Evolutionary conservation across 2,113 vertebrate species (phyloP).

Genomic region (Gnathonemus echidnorhynchus): DNA sequence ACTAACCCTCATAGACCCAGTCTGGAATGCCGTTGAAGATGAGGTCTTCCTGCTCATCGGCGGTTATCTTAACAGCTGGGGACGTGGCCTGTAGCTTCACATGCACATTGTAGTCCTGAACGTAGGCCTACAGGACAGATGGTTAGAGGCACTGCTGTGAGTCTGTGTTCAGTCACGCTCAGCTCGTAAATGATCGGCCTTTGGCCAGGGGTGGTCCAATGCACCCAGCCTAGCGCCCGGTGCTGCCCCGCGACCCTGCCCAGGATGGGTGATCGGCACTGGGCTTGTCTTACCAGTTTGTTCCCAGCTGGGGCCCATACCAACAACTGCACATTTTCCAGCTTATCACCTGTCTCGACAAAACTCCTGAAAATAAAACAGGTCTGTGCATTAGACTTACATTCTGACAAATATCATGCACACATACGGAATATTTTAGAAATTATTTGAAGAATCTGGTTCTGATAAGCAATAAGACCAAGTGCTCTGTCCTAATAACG

Average conservation of each 20-base stretch:
- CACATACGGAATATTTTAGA: neutral
- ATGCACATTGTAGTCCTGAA: slow-evolving; percentile 81
- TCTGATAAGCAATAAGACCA: neutral
- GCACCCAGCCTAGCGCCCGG: neutral
- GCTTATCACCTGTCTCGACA: slow-evolving; percentile 62
- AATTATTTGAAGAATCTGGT: neutral
- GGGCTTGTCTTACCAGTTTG: slow-evolving; percentile 74
- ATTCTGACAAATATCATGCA: neutral
- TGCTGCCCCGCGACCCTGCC: neutral
- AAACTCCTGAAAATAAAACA: slow-evolving; percentile 57
- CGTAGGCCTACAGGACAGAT: slow-evolving; percentile 63
- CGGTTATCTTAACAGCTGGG: slow-evolving; percentile 61
- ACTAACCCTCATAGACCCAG: slow-evolving; percentile 93
- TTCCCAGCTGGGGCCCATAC: slow-evolving; percentile 81
- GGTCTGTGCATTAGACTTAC: neutral
- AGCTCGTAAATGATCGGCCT: neutral
- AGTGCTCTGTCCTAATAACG: neutral
- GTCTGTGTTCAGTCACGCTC: neutral
- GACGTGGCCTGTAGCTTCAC: slow-evolving; percentile 66
- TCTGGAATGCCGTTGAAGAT: slow-evolving; percentile 92
- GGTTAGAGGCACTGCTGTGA: neutral
- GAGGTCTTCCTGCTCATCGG: slow-evolving; percentile 62
- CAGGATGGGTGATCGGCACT: neutral
- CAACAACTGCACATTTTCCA: slow-evolving; percentile 75
- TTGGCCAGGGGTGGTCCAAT: neutral